phyloP scores from a whole-genome alignment of 2,797 vertebrate species.

The Percopsis omiscomaycus region DNA sequence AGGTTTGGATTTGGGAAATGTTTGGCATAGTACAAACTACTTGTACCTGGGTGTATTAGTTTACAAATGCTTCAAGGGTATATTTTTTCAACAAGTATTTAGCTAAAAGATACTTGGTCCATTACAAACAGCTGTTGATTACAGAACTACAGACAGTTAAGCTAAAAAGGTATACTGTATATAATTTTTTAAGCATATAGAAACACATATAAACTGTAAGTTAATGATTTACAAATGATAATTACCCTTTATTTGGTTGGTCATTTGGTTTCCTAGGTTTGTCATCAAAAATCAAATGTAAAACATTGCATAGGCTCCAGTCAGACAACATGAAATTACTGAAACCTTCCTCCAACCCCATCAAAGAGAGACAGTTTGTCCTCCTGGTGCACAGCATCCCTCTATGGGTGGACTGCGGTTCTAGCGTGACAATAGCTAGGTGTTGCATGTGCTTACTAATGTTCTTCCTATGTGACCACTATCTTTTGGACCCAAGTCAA shows the following conservation, averaged over 20 bases:
- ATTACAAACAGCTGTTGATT: conserved; percentile 50
- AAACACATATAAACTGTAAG: conserved; percentile 24
- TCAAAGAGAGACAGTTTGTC: conserved; percentile 12
- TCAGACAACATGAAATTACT: conserved; percentile 3
- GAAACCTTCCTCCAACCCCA: conserved; percentile 14
- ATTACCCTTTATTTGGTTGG: not conserved
- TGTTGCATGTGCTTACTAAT: conserved; percentile 49
- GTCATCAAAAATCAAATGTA: not conserved
- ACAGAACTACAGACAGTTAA: too few species aligned
- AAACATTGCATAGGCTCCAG: not conserved
- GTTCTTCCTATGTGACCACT: conserved; percentile 59
- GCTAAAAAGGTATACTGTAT: conserved; percentile 20
- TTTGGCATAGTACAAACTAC: conserved; percentile 57
- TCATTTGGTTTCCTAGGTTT: not conserved
- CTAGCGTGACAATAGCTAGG: conserved; percentile 22
- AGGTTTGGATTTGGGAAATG: conserved; percentile 68
- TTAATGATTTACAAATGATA: not conserved
- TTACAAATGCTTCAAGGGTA: conserved; percentile 64
- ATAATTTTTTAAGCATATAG: conserved; percentile 10
- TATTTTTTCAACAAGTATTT: conserved; percentile 57
- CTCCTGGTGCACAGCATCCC: not conserved
- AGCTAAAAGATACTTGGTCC: conserved; percentile 54
- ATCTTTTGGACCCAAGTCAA: conserved; percentile 72
- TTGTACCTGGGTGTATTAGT: conserved; percentile 65
- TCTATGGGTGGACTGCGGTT: not conserved